Evolutionary conservation across 2,113 vertebrate genomes (phyloP), one percentile per base, ranked within the genome.

Genomic region (Irena cyanogastra): DNA sequence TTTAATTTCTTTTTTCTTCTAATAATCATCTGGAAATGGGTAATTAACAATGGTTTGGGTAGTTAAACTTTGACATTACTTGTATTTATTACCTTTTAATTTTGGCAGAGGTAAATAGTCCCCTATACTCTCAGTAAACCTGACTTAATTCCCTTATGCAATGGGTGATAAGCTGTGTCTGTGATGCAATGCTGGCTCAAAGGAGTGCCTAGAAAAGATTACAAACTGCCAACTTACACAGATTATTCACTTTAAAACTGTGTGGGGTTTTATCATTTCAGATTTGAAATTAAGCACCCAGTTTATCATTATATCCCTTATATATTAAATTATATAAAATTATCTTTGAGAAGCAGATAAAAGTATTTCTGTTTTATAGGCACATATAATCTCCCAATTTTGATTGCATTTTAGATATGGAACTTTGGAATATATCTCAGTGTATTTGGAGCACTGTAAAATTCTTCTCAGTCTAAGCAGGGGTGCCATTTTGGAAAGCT

Each of bases 11-110:
- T 93, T 94, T 95, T 95, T 93, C 92, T 82, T 31, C 45, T 96
- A 97, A 97, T 97, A 97, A 97, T 97, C 80, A 92, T 86, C 96
- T 89, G 82, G 72, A 93, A 92, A 97, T 96, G 90, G 92, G 52
- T 97, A 97, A 98, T 98, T 97, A 98, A 97, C 95, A 95, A 68
- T 56, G 70, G 92, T 97, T 97, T 95, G 96, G 88, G 66, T 97
- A 95, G 97, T 98, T 98, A 97, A 98, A 97, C 97, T 97, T 97
- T 97, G 97, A 97, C 94, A 96, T 96, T 97, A 94, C 90, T 96
- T 30, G 44, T 94, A 97, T 97, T 97, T 97, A 98, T 97, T 90
- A 96, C 92, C 79, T 84, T 97, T 61, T 93, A 91, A 96, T 97
- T 97, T 98, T 97, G 89, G 82, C 90, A 35, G 16, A 79, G 87